These are phyloP conservation scores for Xiphophorus hellerii DNA, from an alignment of 2,113 vertebrate genomes.

Conservation along the genomic window DNA sequence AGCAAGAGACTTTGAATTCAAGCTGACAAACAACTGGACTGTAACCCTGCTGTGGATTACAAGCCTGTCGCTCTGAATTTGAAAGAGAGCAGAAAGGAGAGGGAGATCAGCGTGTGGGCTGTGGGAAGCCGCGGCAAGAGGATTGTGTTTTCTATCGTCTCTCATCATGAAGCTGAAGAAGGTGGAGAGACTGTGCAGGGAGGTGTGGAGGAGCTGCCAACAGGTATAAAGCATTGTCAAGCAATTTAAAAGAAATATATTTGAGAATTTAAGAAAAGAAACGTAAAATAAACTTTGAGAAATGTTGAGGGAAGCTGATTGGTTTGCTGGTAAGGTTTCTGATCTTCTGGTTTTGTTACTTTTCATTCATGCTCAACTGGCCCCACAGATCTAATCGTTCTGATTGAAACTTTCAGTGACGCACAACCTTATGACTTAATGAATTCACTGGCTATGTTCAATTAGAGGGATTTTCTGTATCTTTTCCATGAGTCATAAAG, in stretches of 20 bases:
- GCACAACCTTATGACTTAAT: slow-evolving; percentile 9
- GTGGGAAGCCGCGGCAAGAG: slow-evolving; percentile 23
- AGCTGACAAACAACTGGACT: slow-evolving; percentile 20
- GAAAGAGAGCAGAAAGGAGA: slow-evolving; percentile 35
- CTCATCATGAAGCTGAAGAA: slow-evolving; percentile 80
- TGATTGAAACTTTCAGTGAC: slow-evolving; percentile 20
- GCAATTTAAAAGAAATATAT: background rate
- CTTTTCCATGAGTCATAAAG: slow-evolving; percentile 41
- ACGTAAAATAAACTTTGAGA: too few relatives aligned
- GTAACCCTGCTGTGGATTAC: slow-evolving; percentile 32
- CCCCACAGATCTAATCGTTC: slow-evolving; percentile 12
- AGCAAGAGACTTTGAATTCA: slow-evolving; percentile 23
- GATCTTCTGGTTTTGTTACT: background rate
- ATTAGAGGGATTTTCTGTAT: slow-evolving; percentile 10
- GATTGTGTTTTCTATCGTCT: slow-evolving; percentile 38
- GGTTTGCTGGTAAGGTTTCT: background rate
- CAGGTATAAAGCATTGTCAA: slow-evolving; percentile 70
- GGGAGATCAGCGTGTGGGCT: slow-evolving; percentile 18
- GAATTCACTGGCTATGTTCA: background rate
- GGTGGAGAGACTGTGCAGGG: slow-evolving; percentile 74
- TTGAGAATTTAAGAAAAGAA: background rate
- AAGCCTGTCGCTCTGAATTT: slow-evolving; percentile 41
- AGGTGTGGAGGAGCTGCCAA: slow-evolving; percentile 80
- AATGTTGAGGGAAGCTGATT: background rate
- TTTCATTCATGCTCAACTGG: background rate